Percentiles rank a stretch among this genome's conserved stretches.
Evolutionary conservation across 1,140 invertebrate species (phyloP).

Genomic region (Reticulitermes speratus): DNA sequence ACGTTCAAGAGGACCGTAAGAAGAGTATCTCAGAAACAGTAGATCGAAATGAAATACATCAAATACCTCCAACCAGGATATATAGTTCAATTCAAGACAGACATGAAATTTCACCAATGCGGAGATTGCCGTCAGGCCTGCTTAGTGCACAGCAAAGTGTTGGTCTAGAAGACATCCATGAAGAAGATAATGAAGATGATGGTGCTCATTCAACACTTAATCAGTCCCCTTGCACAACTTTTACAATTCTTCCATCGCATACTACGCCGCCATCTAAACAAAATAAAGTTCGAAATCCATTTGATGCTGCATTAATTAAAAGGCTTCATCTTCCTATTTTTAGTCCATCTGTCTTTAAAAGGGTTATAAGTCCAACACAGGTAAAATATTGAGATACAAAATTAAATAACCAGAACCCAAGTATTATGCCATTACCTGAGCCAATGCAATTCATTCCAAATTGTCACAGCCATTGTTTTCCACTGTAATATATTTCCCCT

Average conservation of each 20-base stretch:
- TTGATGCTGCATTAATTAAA: conserved; percentile 23
- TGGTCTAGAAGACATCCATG: conserved; percentile 15
- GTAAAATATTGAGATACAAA: background rate
- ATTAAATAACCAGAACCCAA: too few relatives aligned
- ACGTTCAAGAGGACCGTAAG: background rate
- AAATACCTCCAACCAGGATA: background rate
- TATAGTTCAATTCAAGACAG: background rate
- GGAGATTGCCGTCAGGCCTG: background rate
- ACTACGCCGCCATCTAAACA: conserved; percentile 22
- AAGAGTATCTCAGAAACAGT: background rate
- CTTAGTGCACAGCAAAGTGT: background rate
- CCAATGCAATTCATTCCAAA: background rate
- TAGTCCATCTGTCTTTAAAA: conserved; percentile 26
- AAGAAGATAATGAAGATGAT: background rate
- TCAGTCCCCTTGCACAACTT: background rate
- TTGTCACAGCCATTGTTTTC: background rate
- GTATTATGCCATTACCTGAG: background rate
- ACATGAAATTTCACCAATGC: background rate
- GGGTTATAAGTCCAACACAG: conserved; percentile 17
- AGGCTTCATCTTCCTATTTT: conserved; percentile 12
- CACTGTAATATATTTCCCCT: background rate
- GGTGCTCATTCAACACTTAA: background rate
- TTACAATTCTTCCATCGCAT: background rate
- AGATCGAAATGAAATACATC: background rate
- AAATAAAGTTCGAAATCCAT: conserved; percentile 26